Conservation (phyloP, 30 jellyfish, hydroid and myxozoan genomes). For the Mastigias papua region DNA sequence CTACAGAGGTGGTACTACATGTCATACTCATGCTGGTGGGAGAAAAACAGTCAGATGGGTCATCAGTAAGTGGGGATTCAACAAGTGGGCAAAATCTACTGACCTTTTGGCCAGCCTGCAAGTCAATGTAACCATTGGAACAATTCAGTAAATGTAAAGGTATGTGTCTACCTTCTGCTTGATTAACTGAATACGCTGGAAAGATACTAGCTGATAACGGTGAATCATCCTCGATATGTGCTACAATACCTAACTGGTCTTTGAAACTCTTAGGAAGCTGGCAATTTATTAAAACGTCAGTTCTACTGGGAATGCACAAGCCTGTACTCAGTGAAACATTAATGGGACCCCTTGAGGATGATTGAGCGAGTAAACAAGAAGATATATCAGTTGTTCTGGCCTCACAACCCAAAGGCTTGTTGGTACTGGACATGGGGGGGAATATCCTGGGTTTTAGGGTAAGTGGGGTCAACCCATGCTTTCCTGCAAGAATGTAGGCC, state of each 20-base stretch:
- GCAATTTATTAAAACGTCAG: conserved; percentile 23
- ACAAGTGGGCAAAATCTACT: conserved; percentile 30
- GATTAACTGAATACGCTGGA: conserved; percentile 33
- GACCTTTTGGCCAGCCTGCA: conserved; percentile 41
- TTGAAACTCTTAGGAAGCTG: conserved; percentile 25
- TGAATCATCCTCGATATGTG: not conserved
- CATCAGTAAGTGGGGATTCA: not conserved
- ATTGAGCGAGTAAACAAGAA: conserved; percentile 26
- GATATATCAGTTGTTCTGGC: not conserved
- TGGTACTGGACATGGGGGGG: not conserved
- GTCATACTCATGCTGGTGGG: not conserved
- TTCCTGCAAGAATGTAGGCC: no score
- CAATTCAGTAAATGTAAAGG: conserved; percentile 27
- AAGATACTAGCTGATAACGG: conserved; percentile 3
- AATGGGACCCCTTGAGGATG: conserved; percentile 1
- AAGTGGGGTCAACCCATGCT: no score
- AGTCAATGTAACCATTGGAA: conserved; percentile 21
- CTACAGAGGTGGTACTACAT: not conserved
- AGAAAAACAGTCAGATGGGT: not conserved
- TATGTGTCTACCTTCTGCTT: conserved; percentile 13
- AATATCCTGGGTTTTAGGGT: no score
- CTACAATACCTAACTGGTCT: conserved; percentile 39
- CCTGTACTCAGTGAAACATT: not conserved
- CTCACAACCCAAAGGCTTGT: not conserved
- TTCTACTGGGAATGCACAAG: conserved; percentile 24